phyloP scores from a whole-genome alignment of 2,113 vertebrate genomes.

The Stegastes partitus region DNA sequence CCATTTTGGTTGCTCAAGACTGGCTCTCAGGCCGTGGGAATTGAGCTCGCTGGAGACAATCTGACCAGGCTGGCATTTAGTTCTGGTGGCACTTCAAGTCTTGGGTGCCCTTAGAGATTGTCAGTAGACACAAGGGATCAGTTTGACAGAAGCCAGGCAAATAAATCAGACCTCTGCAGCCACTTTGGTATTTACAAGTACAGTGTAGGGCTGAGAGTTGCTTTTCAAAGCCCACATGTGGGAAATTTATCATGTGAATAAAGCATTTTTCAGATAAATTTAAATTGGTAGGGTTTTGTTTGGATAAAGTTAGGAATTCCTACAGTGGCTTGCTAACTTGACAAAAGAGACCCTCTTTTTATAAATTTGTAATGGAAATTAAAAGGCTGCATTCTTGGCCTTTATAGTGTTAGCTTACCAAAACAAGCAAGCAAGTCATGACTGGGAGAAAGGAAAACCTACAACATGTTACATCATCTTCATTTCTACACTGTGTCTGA shows the following conservation, averaged over 20 bases:
- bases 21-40: slow-evolving; percentile 57
- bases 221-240: not conserved
- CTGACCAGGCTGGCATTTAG: slow-evolving; percentile 33
- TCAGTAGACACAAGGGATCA: slow-evolving; percentile 13
- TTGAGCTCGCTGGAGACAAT: not conserved
- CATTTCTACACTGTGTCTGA: too few relatives aligned
- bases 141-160: slow-evolving; percentile 40
- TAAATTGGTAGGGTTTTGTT: too few relatives aligned
- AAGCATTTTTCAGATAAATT: too few relatives aligned
- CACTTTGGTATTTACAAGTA: not conserved
- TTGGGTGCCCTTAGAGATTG: not conserved
- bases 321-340: too few relatives aligned
- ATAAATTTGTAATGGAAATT: too few relatives aligned
- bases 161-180: slow-evolving; percentile 1
- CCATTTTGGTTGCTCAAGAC: slow-evolving; percentile 27
- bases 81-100: slow-evolving; percentile 27
- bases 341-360: too few relatives aligned
- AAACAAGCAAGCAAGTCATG: not conserved
- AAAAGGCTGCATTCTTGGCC: too few relatives aligned
- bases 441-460: not conserved
- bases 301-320: too few relatives aligned
- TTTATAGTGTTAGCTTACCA: not conserved
- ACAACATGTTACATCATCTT: not conserved
- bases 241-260: too few relatives aligned
- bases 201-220: too few relatives aligned